Evolutionary conservation across 2,797 vertebrate genomes (phyloP), one percentile per base, ranked within the genome.

Genomic region (Pitangus sulphuratus): DNA sequence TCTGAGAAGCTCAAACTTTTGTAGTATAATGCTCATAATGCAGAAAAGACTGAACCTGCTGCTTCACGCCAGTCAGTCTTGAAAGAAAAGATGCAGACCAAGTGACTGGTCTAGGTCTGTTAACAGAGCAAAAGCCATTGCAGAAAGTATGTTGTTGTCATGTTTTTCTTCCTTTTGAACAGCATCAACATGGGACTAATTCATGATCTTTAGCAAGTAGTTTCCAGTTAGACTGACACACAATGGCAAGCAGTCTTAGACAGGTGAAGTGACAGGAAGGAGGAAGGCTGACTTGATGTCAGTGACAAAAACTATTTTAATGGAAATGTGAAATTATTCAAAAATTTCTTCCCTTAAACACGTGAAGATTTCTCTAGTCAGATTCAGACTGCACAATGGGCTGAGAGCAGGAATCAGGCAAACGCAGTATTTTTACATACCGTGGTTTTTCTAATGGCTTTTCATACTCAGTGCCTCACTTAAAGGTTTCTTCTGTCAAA

Each of bases 261-360:
- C 94, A 96, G 96, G 95, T 96, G 94, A 97, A 97, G 82, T 96
- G 93, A 95, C 94, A 97, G 95, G 85, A 91, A 93, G 94, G 92
- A 97, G 95, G 95, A 95, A 96, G 90, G 89, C 93, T 96, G 95
- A 96, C 87, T 96, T 96, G 93, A 96, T 94, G 95, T 90, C 95
- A 94, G 69, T 96, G 95, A 97, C 93, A 97, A 97, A 97, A 96
- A 96, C 93, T 95, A 97, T 96, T 93, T 97, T 97, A 97, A 97
- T 96, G 94, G 96, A 97, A 97, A 96, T 94, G 95, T 86, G 95
- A 95, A 97, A 97, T 94, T 94, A 97, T 97, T 97, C 95, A 97
- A 96, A 94, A 94, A 92, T 92, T 95, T 97, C 85, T 96, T 91
- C 90, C 93, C 54, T 80, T 93, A 93, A 95, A 92, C 95, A 94